These are phyloP conservation scores for Petromus typicus DNA, from an alignment of 2,113 vertebrate genomes.

Conservation along the genomic window DNA sequence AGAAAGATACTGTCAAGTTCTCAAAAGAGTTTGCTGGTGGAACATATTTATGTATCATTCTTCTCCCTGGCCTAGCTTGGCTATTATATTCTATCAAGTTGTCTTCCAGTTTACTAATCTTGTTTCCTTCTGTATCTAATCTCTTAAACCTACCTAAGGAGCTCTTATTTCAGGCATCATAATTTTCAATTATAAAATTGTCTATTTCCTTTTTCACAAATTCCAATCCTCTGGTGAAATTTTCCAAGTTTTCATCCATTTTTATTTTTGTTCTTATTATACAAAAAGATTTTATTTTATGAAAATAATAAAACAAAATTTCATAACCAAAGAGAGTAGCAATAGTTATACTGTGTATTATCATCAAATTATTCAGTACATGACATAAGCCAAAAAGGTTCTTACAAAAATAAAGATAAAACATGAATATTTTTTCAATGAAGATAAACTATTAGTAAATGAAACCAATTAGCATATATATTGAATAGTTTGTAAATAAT, in stretches of 20 bases:
- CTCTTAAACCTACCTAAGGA: background rate
- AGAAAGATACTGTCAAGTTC: background rate
- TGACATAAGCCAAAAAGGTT: background rate
- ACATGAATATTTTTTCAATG: background rate
- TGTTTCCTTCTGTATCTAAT: background rate
- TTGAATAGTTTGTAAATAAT: background rate
- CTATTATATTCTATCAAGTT: background rate
- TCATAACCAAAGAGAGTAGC: background rate
- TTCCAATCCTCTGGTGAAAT: background rate
- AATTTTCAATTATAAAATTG: background rate
- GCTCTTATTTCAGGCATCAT: background rate
- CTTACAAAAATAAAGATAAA: background rate
- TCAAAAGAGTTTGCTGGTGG: background rate
- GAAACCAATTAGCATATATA: background rate
- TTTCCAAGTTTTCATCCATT: slow-evolving; percentile 7
- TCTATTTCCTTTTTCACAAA: background rate
- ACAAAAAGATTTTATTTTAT: background rate
- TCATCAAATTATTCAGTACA: background rate
- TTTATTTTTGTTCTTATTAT: background rate
- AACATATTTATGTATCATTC: background rate
- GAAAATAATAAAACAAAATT: background rate
- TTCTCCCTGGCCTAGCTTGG: background rate
- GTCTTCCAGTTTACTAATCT: background rate
- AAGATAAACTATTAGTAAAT: background rate
- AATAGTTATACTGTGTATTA: background rate